These are phyloP conservation scores for Diplazon laetatorius DNA, from an alignment of 2,888 invertebrate genomes.

Conservation along the genomic window DNA sequence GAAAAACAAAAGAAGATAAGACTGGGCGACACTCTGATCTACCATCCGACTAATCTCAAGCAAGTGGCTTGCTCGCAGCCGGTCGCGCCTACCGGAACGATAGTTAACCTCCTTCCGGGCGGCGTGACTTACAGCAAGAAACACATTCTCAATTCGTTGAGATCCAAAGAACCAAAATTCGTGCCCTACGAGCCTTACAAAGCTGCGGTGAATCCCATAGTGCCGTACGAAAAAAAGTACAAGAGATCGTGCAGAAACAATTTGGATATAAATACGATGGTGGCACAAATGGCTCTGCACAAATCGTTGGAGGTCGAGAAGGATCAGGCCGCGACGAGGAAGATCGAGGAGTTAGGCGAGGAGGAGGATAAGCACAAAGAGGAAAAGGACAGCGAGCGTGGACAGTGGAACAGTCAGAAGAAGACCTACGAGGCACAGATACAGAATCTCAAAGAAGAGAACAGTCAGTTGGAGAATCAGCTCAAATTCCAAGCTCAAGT, in stretches of 20 bases:
- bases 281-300: conserved; percentile 88
- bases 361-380: too few relatives aligned
- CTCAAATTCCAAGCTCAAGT: conserved; percentile 94
- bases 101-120: conserved; percentile 86
- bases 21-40: conserved; percentile 80
- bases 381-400: conserved; percentile 64
- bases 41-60: conserved; percentile 81
- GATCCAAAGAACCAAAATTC: conserved; percentile 90
- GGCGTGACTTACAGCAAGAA: conserved; percentile 85
- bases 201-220: conserved; percentile 91
- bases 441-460: conserved; percentile 86
- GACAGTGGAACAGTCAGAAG: conserved; percentile 83
- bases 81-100: conserved; percentile 84
- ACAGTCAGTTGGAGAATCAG: conserved; percentile 89
- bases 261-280: conserved; percentile 87
- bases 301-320: conserved; percentile 85
- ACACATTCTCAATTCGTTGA: conserved; percentile 82
- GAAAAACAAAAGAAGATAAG: conserved; percentile 74
- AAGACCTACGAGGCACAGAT: conserved; percentile 85
- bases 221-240: conserved; percentile 83
- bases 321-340: conserved; percentile 83
- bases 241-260: conserved; percentile 84
- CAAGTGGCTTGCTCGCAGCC: conserved; percentile 80
- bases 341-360: conserved; percentile 76
- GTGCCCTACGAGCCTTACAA: conserved; percentile 95